Percentiles rank a stretch among this genome's conserved stretches.
These are phyloP conservation scores for Clarias batrachus DNA, from an alignment of 2,113 vertebrate species.

Conservation along the genomic window DNA sequence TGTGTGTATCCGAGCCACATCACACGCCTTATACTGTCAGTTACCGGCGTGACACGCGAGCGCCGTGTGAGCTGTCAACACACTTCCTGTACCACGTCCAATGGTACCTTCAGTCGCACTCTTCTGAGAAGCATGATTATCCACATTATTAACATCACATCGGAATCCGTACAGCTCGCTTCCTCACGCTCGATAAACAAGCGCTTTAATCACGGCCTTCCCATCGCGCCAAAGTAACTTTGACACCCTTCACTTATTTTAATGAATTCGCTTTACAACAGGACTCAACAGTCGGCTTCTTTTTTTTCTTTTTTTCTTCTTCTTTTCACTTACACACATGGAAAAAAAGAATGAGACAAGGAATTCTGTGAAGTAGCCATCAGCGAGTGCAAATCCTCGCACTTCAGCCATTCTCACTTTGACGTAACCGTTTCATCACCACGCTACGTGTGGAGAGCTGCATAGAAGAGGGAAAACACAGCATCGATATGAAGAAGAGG, in stretches of 20 bases:
- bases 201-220: slow-evolving; percentile 39
- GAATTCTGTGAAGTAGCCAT: slow-evolving; percentile 51
- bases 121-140: slow-evolving; percentile 48
- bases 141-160: slow-evolving; percentile 54
- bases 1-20: slow-evolving; percentile 39
- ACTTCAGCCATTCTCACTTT: slow-evolving; percentile 50
- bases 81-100: slow-evolving; percentile 35
- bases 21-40: slow-evolving; percentile 65
- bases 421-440: slow-evolving; percentile 52
- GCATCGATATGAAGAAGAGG: slow-evolving; percentile 12
- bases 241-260: slow-evolving; percentile 45
- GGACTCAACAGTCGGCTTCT: neutral
- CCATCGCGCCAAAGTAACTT: slow-evolving; percentile 33
- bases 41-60: slow-evolving; percentile 59
- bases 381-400: slow-evolving; percentile 43
- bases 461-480: slow-evolving; percentile 33
- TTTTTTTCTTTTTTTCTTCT: neutral
- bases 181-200: slow-evolving; percentile 37
- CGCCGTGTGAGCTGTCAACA: slow-evolving; percentile 70
- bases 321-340: slow-evolving; percentile 13
- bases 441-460: neutral
- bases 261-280: slow-evolving; percentile 37
- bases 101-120: slow-evolving; percentile 30
- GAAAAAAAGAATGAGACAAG: slow-evolving; percentile 19
- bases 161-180: slow-evolving; percentile 18